Evolutionary conservation across 2,888 invertebrate species (phyloP), one percentile per base, ranked within the genome.

Genomic region (Linnaemya vulpina): DNA sequence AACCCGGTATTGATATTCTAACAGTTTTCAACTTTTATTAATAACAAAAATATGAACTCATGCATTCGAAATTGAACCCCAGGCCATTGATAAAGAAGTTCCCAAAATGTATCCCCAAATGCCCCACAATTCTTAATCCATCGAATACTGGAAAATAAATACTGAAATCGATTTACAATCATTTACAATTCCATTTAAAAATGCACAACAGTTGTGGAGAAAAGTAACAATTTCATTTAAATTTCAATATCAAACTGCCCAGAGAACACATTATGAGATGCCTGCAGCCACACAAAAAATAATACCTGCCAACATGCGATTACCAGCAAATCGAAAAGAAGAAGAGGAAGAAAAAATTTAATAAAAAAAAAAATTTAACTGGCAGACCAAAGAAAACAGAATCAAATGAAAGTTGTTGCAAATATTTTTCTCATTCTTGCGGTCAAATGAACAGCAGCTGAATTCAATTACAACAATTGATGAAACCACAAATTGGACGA

Each of bases 401-500:
- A 20, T 70, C 17, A 49, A 62, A 71, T 70, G 68, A 43, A 70
- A 75, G 75, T 65, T 75, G 53, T 76, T 51, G n/a, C n/a, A n/a
- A n/a, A 70, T 80, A 30, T 81, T 60, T 75, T 70, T 43, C 53
- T 62, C 20, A 38, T 49, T 81, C 79, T 75, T 87, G 87, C 82
- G 87, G 87, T 87, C 86, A 87, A 87, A 80, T 82, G 86, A 80
- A 83, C 87, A 87, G 87, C 87, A 87, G 87, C 87, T 87, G 87
- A 87, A 87, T 87, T 86, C 81, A 87, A 87, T 87, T 87, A 86
- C 75, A 83, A 60, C 71, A 79, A 84, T 71, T 79, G 84, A 86
- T 82, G 35, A 81, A 83, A 86, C 84, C 86, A 84, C 84, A 87
- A 86, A 87, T 71, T 30, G 38, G 49, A 63, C 51, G 58, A 58